Evolutionary conservation across 2,888 invertebrate species (phyloP), one percentile per base, ranked within the genome.

Genomic region (Heteromyza rotundicornis): DNA sequence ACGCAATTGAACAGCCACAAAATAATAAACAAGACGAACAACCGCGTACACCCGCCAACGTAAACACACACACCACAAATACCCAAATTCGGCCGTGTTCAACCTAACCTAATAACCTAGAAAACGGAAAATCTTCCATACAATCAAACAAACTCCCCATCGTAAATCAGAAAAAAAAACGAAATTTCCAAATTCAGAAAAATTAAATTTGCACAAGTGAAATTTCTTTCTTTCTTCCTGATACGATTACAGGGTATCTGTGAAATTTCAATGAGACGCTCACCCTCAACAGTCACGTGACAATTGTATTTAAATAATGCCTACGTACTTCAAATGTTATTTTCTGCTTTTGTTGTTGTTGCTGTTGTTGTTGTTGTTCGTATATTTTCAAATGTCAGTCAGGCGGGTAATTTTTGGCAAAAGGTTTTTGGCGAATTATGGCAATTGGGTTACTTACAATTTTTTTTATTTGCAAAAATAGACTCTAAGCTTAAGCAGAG

Each of bases 321-420:
- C n/a, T 20, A 22, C 5, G 19, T n/a, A 16, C 23, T 50, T 50
- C 12, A 50, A 50, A 22, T 50, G 50, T 3, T 20, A 8, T 44
- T 44, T n/a, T 61, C 66, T 61, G 64, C 61, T 16, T 32, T 57
- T 12, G 16, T 20, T 50, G 49, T 27, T 20, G 56, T 16, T 44
- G 23, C 44, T 40, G n/a, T n/a, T n/a, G n/a, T n/a, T n/a, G n/a
- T n/a, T n/a, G n/a, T n/a, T n/a, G n/a, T n/a, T n/a, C n/a, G n/a
- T n/a, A n/a, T n/a, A n/a, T 54, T 47, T 32, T 60, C 62, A 64
- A 62, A 55, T 63, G 36, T 63, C 69, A 76, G 74, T 76, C 74
- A 74, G 73, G 74, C 74, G 71, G 65, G 68, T 75, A 75, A 74
- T 74, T 75, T 70, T 77, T 57, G n/a, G n/a, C 27, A 27, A 27